Base-by-base conservation (phyloP, 1,140 invertebrate genomes). In the Spodoptera frugiperda region DNA sequence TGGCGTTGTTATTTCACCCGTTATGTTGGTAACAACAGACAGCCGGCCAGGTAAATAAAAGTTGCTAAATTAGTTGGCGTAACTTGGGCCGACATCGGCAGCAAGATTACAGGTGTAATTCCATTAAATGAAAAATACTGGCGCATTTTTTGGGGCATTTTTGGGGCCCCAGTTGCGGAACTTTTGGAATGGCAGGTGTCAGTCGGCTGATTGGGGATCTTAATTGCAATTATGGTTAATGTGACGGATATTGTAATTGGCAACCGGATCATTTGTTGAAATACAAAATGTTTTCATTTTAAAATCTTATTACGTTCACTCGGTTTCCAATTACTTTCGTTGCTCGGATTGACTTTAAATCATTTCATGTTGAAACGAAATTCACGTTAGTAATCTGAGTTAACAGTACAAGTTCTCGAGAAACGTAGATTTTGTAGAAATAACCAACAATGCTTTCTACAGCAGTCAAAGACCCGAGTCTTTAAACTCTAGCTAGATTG, bases 121-220 rank as follows among this genome's bases (percentile, higher is more conserved):
- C 68, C 53, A 55, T 71, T 71, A 53, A 51, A 71, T 71, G 53
- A 71, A 71, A 71, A 57, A 71, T 71, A 71, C 68, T 30, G 46
- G 67, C 4, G 11, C 63, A 17, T 63, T 67, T 67, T 67, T 49
- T 4, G 46, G 30, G 4, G 19, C 9, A 49, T 49, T 61, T 65
- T 48, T 25, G 17, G 39, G 5, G 4, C 15, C 19, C 11, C n/a
- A 71, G 68, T 49, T 25, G 44, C 3, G 17, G 11, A 65, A 49
- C 12, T 61, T 53, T 54, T 54, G 49, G 67, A 71, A 21, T 57
- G 53, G 33, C 68, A 71, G 68, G 15, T 71, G 68, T 71, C 68
- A 55, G 53, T 12, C 21, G 1, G 11, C 19, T 71, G 51, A 71
- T 57, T 70, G 25, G 51, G 33, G 68, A 71, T 39, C 19, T 12